Evolutionary conservation across 2,113 vertebrate species (phyloP), one percentile per base, ranked within the genome.

Genomic region (Tetrax tetrax): DNA sequence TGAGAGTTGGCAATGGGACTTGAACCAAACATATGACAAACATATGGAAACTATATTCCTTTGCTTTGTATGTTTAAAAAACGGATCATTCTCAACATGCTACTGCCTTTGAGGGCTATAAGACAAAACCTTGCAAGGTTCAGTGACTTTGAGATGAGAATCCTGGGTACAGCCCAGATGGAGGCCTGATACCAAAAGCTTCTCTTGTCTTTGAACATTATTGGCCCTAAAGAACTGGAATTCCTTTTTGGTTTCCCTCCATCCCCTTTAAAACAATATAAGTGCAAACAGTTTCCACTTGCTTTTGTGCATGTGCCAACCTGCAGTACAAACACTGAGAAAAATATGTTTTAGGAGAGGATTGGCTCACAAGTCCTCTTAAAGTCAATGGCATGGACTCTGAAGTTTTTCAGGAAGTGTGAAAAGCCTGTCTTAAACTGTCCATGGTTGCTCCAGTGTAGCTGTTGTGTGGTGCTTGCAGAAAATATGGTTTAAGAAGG

Each of bases 21-120:
- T 38, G 70, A 87, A 50, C n/a, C 53, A 82, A 92, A 85, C 93
- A 95, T 92, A 53, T 95, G 93, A 97, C 59, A 95, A 94, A 82
- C 96, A 96, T 70, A 95, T 97, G 97, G 96, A 85, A 94, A 71
- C 65, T 71, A 76, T 7, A 89, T 86, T 78, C 60, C 63, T 90
- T 86, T 96, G 82, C 81, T 95, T 96, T 95, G 68, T 83, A 14
- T 25, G 0, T 77, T 83, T 89, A 71, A 86, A 90, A 96, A 91
- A 66, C 64, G 71, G 70, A 72, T 95, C 83, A 19, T 70, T 24
- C 45, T 89, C 74, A 45, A 91, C 0, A 7, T 89, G 94, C 94
- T 95, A 90, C 93, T 94, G 93, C 87, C 94, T 95, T 91, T 95
- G 91, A 95, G 94, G 87, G 57, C 75, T 89, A 0, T 45, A 59